Evolutionary conservation across 2,113 vertebrate species (phyloP).

Genomic region (Myotis davidii): DNA sequence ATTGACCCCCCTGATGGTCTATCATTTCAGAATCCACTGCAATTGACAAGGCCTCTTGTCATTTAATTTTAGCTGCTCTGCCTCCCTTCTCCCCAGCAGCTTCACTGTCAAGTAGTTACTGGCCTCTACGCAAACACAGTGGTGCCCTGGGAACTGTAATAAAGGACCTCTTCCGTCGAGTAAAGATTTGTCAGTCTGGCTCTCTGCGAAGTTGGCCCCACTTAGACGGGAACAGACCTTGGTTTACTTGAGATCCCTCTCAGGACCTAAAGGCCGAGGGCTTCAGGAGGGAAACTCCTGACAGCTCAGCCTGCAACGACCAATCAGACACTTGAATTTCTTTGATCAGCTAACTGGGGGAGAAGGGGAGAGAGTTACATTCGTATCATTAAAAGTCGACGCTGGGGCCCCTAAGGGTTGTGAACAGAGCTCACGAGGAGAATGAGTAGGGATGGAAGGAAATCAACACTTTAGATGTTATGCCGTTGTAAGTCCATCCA

Average conservation of each 20-base stretch:
- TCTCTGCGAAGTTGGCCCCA: background rate
- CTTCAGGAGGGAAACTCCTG: background rate
- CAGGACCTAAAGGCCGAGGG: background rate
- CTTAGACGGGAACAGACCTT: background rate
- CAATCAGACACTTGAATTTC: background rate
- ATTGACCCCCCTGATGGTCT: background rate
- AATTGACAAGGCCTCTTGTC: background rate
- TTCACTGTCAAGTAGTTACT: slow-evolving; percentile 43
- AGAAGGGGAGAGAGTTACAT: background rate
- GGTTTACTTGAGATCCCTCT: background rate
- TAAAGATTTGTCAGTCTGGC: background rate
- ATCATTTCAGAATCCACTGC: slow-evolving; percentile 34
- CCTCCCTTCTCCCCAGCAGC: background rate
- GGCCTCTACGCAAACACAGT: background rate
- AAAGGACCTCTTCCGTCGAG: background rate
- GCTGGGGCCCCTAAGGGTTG: background rate
- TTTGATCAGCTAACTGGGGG: background rate
- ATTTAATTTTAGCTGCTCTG: slow-evolving; percentile 11
- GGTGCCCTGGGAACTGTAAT: background rate
- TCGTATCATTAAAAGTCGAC: background rate
- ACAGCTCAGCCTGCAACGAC: background rate
- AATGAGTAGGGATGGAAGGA: background rate
- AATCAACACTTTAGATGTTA: background rate
- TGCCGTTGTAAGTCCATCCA: background rate
- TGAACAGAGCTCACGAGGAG: background rate